Conservation (phyloP, 2,888 invertebrate genomes). For the Tetanocera ferruginea region DNA sequence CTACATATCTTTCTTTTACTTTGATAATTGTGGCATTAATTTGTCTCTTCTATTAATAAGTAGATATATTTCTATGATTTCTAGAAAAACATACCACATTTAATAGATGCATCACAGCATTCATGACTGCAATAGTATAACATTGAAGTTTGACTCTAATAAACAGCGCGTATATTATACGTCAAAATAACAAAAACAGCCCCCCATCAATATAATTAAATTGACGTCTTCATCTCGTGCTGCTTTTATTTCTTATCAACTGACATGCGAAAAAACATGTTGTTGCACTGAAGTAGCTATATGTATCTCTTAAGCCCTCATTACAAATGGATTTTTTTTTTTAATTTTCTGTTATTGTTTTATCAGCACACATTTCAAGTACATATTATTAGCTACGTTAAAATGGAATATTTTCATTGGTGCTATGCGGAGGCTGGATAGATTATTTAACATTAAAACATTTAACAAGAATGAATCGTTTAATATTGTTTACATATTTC, state of each 20-base stretch:
- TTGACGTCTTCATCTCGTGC: conserved; percentile 40
- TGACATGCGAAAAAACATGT: conserved; percentile 58
- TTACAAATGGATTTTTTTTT: not conserved
- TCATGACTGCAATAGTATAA: too few species aligned
- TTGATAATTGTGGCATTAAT: too few species aligned
- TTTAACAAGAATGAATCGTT: not conserved
- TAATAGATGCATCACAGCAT: too few species aligned
- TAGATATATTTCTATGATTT: too few species aligned
- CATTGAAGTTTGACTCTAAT: not conserved
- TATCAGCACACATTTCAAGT: not conserved
- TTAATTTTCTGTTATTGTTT: conserved; percentile 13
- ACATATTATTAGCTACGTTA: not conserved
- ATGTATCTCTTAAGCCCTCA: not conserved
- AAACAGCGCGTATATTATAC: not conserved
- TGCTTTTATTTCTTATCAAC: conserved; percentile 12
- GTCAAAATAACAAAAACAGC: conserved; percentile 7
- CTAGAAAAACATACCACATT: too few species aligned
- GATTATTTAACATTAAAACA: not conserved
- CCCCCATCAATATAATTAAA: not conserved
- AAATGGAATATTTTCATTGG: not conserved
- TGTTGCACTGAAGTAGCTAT: conserved; percentile 47
- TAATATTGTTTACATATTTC: conserved; percentile 2
- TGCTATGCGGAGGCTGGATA: not conserved
- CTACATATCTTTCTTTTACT: too few species aligned
- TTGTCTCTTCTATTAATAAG: too few species aligned